Conservation (phyloP, 2,797 vertebrate species). For the Borostomias antarcticus region DNA sequence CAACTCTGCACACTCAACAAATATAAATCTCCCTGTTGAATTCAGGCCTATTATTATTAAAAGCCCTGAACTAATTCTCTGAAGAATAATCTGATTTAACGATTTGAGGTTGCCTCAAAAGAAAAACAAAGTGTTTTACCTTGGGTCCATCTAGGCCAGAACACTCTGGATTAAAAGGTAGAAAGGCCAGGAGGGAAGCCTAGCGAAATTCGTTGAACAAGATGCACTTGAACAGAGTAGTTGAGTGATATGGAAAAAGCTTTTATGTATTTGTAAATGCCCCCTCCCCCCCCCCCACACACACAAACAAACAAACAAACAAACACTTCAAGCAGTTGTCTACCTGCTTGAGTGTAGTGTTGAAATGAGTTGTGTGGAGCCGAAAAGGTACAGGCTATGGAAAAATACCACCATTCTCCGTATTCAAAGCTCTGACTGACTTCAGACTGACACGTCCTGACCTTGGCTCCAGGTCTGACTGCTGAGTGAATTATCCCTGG, state of each 20-base stretch:
- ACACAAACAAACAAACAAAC: not conserved
- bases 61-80: slow-evolving; percentile 19
- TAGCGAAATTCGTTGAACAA: not conserved
- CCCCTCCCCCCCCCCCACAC: too few species aligned
- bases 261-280: not conserved
- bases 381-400: too few species aligned
- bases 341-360: too few species aligned
- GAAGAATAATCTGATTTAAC: slow-evolving; percentile 25
- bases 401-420: too few species aligned
- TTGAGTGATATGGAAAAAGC: too few species aligned
- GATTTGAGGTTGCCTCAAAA: slow-evolving; percentile 12
- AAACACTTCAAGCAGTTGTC: not conserved
- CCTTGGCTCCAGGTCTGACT: slow-evolving; percentile 15
- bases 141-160: not conserved
- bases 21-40: not conserved
- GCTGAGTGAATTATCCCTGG: slow-evolving; percentile 5
- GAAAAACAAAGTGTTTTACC: not conserved
- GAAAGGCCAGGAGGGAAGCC: not conserved
- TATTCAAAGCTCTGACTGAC: not conserved
- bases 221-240: too few species aligned
- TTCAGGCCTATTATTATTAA: slow-evolving; percentile 13
- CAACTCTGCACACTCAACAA: slow-evolving; percentile 13
- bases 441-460: too few species aligned
- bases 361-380: too few species aligned
- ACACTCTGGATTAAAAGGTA: not conserved